phyloP scores from a whole-genome alignment of 2,888 invertebrate genomes.

The Xestia c-nigrum region DNA sequence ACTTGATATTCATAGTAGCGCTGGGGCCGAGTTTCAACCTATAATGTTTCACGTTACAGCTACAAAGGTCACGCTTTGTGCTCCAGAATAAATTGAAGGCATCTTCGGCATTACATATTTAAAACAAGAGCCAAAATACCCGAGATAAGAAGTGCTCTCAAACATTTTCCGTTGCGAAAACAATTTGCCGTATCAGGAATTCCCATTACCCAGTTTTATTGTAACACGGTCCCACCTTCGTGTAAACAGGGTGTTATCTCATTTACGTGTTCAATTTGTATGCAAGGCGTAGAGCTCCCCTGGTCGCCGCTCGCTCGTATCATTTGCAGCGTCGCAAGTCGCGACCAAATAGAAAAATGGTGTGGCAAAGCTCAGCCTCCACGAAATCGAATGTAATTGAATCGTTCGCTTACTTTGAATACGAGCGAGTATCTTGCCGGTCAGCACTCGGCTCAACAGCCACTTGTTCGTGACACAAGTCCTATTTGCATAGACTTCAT shows the following conservation, averaged over 20 bases:
- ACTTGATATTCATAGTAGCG: conserved; percentile 47
- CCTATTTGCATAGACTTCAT: conserved; percentile 69
- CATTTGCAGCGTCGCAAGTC: conserved; percentile 60
- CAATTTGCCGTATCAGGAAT: conserved; percentile 79
- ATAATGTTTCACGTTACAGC: conserved; percentile 56
- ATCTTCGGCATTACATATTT: conserved; percentile 60
- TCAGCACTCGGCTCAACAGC: conserved; percentile 64
- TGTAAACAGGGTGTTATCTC: conserved; percentile 80
- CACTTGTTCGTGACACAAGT: conserved; percentile 66
- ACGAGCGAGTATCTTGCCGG: conserved; percentile 63
- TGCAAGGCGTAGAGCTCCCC: conserved; percentile 85
- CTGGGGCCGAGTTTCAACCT: conserved; percentile 38
- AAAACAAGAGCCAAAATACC: conserved; percentile 53
- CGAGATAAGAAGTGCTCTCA: conserved; percentile 66
- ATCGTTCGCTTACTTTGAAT: conserved; percentile 70
- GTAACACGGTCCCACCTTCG: conserved; percentile 68
- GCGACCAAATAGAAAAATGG: conserved; percentile 67
- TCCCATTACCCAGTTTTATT: conserved; percentile 78
- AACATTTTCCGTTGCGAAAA: conserved; percentile 70
- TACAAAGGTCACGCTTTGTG: conserved; percentile 47
- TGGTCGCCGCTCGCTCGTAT: conserved; percentile 69
- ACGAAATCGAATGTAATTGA: conserved; percentile 72
- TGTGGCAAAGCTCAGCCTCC: conserved; percentile 48
- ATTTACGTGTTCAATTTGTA: conserved; percentile 88
- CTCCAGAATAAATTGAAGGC: conserved; percentile 35